Percentiles rank a stretch among this genome's conserved stretches.
These are phyloP conservation scores for Busseola fusca DNA, from an alignment of 2,888 invertebrate genomes.

Conservation along the genomic window DNA sequence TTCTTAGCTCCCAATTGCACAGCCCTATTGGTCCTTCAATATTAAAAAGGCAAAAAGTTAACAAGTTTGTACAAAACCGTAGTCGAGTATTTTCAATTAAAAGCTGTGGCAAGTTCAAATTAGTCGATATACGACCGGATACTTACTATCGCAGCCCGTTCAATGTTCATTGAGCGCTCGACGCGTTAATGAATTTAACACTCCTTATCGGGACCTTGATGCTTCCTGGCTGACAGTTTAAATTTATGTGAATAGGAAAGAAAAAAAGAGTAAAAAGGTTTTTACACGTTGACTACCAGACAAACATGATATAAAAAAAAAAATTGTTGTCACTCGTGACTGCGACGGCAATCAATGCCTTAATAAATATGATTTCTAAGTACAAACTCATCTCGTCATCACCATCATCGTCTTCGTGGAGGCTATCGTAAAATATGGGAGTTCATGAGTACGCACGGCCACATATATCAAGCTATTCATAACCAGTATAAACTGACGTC, in stretches of 20 bases:
- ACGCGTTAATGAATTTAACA: constrained; percentile 43
- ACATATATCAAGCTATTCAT: no score
- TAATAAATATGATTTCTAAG: background rate
- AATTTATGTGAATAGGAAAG: background rate
- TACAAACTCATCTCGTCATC: background rate
- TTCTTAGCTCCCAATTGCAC: background rate
- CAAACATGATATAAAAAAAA: no score
- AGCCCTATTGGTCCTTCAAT: background rate
- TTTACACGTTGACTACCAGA: background rate
- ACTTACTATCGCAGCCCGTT: constrained; percentile 35
- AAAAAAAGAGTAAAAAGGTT: background rate
- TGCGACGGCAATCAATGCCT: background rate
- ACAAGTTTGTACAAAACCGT: background rate
- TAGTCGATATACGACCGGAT: constrained; percentile 38
- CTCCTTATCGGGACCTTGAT: constrained; percentile 35
- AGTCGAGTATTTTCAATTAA: constrained; percentile 26
- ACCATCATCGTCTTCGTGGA: background rate
- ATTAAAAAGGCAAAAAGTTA: constrained; percentile 4
- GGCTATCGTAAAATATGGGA: background rate
- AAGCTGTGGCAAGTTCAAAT: constrained; percentile 20
- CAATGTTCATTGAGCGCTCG: constrained; percentile 46
- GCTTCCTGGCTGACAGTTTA: constrained; percentile 25
- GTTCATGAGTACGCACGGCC: background rate
- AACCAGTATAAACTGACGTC: no score
- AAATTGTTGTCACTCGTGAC: no score